Evolutionary conservation across 1,140 invertebrate genomes (phyloP), one percentile per base, ranked within the genome.

Genomic region (Ectropis grisescens): DNA sequence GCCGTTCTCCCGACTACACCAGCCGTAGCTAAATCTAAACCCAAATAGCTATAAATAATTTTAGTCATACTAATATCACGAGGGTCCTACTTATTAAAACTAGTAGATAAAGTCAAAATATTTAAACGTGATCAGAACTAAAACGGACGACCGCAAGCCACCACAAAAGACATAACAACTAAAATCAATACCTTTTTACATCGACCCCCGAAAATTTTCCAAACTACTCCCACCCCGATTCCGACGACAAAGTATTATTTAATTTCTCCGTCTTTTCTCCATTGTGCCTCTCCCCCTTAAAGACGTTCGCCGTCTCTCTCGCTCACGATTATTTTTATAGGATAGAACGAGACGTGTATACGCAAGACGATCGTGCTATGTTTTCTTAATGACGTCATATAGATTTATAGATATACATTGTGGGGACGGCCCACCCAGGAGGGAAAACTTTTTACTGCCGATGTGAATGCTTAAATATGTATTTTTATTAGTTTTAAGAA

Each of bases 191-290:
- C 62, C 59, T 64, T 75, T 79, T 79, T 76, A 64, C 56, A 53
- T 67, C 58, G 53, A 56, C 60, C 61, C 62, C 61, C 54, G 46
- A 65, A 71, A 78, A 70, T 70, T 74, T 74, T 59, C 58, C 59
- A 54, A 71, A 61, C 62, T 58, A 55, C 66, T 50, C 58, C 44
- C 49, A 15, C 16, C 50, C 52, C 67, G 74, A 75, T 75, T 71
- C 60, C 61, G 74, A 74, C 74, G 68, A 79, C 74, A 79, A 79
- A 79, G 74, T 79, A 75, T 79, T 79, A 79, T 79, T 79, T 79
- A 75, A 79, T 79, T 79, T 74, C 46, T 51, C 42, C 68, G 70
- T 75, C 74, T 79, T 79, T 79, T 79, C 68, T 62, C 72, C 57
- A 79, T 75, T 79, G 69, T 79, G 70, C 58, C 47, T 56, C 59